Evolutionary conservation across 2,797 vertebrate genomes (phyloP).

Genomic region (Halcyon smyrnensis): DNA sequence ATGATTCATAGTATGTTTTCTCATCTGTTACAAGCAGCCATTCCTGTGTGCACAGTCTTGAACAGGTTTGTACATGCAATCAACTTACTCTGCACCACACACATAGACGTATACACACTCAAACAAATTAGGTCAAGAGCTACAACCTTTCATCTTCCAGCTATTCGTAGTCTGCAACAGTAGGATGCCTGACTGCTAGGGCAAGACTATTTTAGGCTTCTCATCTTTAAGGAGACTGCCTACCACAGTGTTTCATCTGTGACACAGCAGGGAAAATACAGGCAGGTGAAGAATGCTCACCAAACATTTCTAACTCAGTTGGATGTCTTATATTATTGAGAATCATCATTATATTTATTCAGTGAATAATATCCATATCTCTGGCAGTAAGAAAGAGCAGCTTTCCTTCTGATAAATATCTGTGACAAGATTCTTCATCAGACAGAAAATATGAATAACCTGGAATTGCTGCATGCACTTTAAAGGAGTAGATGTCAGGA

Average conservation of each 20-base stretch:
- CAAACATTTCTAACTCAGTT: neutral
- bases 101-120: neutral
- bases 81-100: conserved; percentile 23
- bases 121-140: conserved; percentile 27
- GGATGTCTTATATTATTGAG: neutral
- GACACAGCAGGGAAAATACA: conserved; percentile 29
- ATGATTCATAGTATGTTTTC: conserved; percentile 43
- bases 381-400: neutral
- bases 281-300: neutral
- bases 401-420: neutral
- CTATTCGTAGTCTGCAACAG: neutral
- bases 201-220: neutral
- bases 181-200: conserved; percentile 17
- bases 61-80: conserved; percentile 28
- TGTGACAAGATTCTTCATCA: neutral
- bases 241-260: conserved; percentile 28
- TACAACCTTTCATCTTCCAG: conserved; percentile 37
- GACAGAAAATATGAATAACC: neutral
- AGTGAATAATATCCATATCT: neutral
- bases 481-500: neutral
- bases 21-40: conserved; percentile 37
- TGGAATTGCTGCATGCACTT: neutral
- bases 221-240: conserved; percentile 20
- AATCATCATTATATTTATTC: neutral
- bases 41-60: neutral